These are phyloP conservation scores for Dromiciops gliroides DNA, from an alignment of 2,113 vertebrate species.

Conservation along the genomic window DNA sequence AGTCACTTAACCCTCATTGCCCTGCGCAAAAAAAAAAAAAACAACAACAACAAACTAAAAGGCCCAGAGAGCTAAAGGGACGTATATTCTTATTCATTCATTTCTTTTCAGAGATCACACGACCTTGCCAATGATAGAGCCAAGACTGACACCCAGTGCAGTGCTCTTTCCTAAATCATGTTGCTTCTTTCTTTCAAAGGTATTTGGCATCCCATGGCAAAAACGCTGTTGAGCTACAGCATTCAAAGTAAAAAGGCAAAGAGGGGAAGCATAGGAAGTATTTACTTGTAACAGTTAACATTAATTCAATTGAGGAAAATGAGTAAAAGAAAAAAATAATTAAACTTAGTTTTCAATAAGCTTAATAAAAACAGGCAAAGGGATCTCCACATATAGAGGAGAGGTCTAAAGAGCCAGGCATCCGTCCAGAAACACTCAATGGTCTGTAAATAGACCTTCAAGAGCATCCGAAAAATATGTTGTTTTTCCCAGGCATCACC, in stretches of 20 bases:
- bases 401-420: background rate
- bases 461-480: background rate
- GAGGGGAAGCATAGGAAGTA: background rate
- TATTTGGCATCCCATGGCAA: background rate
- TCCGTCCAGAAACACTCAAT: background rate
- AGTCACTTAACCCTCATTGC: too few relatives aligned
- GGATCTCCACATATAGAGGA: background rate
- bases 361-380: conserved; percentile 1
- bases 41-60: too few relatives aligned
- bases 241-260: background rate
- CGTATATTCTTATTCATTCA: background rate
- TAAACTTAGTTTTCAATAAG: background rate
- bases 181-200: background rate
- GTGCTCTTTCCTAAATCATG: background rate
- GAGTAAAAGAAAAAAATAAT: background rate
- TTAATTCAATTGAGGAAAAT: background rate
- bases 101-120: background rate
- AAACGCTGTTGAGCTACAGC: background rate
- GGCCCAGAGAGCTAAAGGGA: background rate
- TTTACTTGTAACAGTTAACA: background rate
- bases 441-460: background rate
- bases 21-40: too few relatives aligned
- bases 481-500: background rate
- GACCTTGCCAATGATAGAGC: background rate
- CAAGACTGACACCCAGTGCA: background rate